Evolutionary conservation across 1,140 invertebrate species (phyloP).

Genomic region (Aphelinus certus): DNA sequence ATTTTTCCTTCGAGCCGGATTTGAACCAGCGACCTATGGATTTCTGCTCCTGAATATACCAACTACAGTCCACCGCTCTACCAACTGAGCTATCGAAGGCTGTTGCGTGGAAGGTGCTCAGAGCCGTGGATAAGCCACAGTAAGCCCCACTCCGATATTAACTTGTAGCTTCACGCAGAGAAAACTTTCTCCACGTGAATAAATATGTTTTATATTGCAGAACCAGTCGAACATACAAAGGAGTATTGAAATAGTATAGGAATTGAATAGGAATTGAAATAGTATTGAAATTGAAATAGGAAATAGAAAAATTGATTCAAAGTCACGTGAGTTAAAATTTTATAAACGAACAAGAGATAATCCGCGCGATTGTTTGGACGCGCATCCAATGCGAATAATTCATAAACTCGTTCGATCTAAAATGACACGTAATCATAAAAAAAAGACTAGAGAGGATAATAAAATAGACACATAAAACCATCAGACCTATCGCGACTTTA

Average conservation of each 20-base stretch:
- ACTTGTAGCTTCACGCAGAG: no score
- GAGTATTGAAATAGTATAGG: no score
- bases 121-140: background rate
- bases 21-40: conserved; percentile 63
- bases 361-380: no score
- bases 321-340: no score
- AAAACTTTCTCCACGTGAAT: no score
- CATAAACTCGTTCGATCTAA: conserved; percentile 27
- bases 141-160: no score
- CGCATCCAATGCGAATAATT: conserved; percentile 10
- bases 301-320: no score
- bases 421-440: conserved; percentile 23
- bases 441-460: conserved; percentile 5
- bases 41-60: conserved; percentile 37
- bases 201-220: no score
- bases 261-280: no score
- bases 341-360: no score
- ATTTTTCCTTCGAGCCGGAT: conserved; percentile 59
- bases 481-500: conserved; percentile 34
- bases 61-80: conserved; percentile 88
- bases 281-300: no score
- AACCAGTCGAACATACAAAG: no score
- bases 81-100: conserved; percentile 87
- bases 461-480: conserved; percentile 31
- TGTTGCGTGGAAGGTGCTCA: background rate